Percentiles rank a stretch among this genome's conserved stretches.
Evolutionary conservation across 2,113 vertebrate genomes (phyloP).

Genomic region (Pristiophorus japonicus): DNA sequence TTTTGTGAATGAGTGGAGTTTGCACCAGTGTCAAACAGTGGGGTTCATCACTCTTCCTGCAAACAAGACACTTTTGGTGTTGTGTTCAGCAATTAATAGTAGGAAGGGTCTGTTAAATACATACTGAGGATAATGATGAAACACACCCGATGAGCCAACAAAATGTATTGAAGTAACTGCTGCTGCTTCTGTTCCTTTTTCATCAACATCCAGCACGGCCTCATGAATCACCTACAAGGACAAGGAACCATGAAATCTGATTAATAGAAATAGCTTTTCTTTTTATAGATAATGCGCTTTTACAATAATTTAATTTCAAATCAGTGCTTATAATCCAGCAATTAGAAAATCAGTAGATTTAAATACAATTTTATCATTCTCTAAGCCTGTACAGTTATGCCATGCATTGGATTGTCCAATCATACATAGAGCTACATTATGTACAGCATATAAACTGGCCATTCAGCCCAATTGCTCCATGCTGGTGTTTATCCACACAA

Average conservation of each 20-base stretch:
- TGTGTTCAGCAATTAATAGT: constrained; percentile 60
- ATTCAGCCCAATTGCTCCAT: no score
- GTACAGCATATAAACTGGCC: not conserved
- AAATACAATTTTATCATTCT: not conserved
- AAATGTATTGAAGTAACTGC: constrained; percentile 49
- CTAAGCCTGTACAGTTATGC: not conserved
- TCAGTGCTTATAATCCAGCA: not conserved
- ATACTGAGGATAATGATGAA: no score
- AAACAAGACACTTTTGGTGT: constrained; percentile 67
- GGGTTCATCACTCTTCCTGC: constrained; percentile 72
- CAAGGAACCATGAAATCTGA: not conserved
- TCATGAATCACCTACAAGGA: constrained; percentile 62
- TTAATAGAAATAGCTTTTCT: not conserved
- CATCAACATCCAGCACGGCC: constrained; percentile 66
- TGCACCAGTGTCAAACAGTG: not conserved
- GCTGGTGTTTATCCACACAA: no score
- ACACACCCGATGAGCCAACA: no score
- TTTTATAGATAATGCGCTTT: no score
- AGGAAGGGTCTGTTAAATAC: constrained; percentile 66
- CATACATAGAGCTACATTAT: no score
- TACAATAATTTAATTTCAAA: not conserved
- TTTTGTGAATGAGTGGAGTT: not conserved
- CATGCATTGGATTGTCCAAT: not conserved
- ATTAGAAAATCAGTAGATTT: no score
- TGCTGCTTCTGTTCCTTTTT: constrained; percentile 68